These are phyloP conservation scores for Myiotriccus ornatus DNA, from an alignment of 2,797 vertebrate genomes.

Conservation along the genomic window DNA sequence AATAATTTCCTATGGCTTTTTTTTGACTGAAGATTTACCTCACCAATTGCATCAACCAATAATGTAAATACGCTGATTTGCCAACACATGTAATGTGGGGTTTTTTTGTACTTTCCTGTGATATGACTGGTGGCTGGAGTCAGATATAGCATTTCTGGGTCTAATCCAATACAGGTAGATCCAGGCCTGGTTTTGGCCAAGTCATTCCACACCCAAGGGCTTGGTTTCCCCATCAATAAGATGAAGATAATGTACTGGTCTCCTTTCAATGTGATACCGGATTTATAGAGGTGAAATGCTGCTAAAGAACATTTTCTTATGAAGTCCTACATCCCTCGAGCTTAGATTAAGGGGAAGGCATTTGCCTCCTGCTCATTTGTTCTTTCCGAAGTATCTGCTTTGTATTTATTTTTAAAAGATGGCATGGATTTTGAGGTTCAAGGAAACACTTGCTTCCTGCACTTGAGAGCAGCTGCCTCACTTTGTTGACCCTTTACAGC, in stretches of 20 bases:
- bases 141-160: not conserved
- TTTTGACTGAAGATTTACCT: not conserved
- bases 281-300: not conserved
- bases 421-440: not conserved
- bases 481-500: not conserved
- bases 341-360: not conserved
- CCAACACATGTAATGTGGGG: not conserved
- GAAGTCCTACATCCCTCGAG: not conserved
- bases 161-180: not conserved
- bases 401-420: conserved; percentile 20
- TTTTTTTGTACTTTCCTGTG: not conserved
- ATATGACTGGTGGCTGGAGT: not conserved
- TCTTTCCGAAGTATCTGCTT: not conserved
- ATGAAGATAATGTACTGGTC: not conserved
- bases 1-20: not conserved
- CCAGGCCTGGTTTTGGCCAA: not conserved
- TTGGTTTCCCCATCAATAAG: not conserved
- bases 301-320: not conserved
- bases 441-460: not conserved
- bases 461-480: not conserved
- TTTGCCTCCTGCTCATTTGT: not conserved
- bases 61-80: not conserved
- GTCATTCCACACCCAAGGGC: not conserved
- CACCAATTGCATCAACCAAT: not conserved
- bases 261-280: not conserved